Percentiles rank a stretch among this genome's conserved stretches.
Conservation (phyloP, 2,797 vertebrate species). For the Propithecus perrieri region DNA sequence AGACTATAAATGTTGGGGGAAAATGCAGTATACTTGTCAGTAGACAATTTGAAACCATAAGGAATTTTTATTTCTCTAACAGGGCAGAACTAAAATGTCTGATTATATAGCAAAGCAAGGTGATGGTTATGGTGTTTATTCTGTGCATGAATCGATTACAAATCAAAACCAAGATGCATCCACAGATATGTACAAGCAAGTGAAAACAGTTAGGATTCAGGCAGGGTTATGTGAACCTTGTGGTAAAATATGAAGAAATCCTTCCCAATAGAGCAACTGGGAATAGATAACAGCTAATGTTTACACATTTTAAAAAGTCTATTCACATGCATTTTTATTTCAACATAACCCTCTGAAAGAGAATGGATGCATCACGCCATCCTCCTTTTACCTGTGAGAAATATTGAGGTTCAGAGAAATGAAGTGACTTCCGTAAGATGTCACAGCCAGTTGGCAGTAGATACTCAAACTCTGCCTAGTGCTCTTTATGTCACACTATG, state of each 20-base stretch:
- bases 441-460: slow-evolving; percentile 29
- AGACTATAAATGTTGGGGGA: not conserved
- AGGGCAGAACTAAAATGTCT: slow-evolving; percentile 50
- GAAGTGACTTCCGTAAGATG: slow-evolving; percentile 28
- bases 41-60: slow-evolving; percentile 42
- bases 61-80: slow-evolving; percentile 56
- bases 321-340: slow-evolving; percentile 23
- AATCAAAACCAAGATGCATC: slow-evolving; percentile 28
- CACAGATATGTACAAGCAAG: not conserved
- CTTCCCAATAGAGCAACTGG: not conserved
- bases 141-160: slow-evolving; percentile 40
- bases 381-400: not conserved
- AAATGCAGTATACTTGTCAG: slow-evolving; percentile 16
- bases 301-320: not conserved
- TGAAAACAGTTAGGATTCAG: slow-evolving; percentile 8
- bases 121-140: slow-evolving; percentile 59
- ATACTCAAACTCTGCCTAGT: not conserved
- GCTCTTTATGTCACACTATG: not conserved
- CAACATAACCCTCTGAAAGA: not conserved
- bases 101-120: slow-evolving; percentile 53
- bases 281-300: slow-evolving; percentile 15
- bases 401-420: slow-evolving; percentile 25
- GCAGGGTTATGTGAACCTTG: not conserved
- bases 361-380: not conserved
- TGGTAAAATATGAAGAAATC: slow-evolving; percentile 35